Evolutionary conservation across 2,113 vertebrate species (phyloP).

Genomic region (Pithys albifrons): DNA sequence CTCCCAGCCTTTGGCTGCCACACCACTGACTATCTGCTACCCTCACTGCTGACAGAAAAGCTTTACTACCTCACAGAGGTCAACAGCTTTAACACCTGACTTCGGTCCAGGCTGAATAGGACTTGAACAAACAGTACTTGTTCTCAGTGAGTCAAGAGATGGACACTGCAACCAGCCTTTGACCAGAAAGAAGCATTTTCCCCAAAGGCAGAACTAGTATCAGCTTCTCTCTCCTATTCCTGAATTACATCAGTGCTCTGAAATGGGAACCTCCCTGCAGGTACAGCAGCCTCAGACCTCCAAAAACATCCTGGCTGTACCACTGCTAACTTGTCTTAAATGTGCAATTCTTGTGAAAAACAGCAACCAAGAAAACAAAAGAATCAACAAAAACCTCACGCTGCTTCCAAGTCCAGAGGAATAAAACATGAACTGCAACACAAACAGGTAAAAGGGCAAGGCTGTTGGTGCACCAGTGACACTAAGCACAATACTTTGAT

Average conservation of each 20-base stretch:
- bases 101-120: not conserved
- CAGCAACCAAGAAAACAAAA: not conserved
- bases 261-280: not conserved
- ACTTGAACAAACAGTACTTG: not conserved
- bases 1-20: not conserved
- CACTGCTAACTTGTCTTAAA: not conserved
- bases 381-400: not conserved
- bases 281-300: not conserved
- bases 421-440: not conserved
- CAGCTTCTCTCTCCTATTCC: not conserved
- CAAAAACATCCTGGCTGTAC: not conserved
- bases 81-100: not conserved
- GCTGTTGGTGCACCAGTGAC: not conserved
- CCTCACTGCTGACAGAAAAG: not conserved
- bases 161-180: not conserved
- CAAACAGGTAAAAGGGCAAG: not conserved
- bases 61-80: not conserved
- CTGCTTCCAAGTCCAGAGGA: not conserved
- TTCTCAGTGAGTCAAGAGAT: not conserved
- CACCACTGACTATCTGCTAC: not conserved
- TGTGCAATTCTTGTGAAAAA: not conserved
- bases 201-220: not conserved
- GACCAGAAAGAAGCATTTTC: not conserved
- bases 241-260: not conserved
- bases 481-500: conserved; percentile 11